Evolutionary conservation across 2,888 invertebrate genomes (phyloP), one percentile per base, ranked within the genome.

Genomic region (Odontothrips loti): DNA sequence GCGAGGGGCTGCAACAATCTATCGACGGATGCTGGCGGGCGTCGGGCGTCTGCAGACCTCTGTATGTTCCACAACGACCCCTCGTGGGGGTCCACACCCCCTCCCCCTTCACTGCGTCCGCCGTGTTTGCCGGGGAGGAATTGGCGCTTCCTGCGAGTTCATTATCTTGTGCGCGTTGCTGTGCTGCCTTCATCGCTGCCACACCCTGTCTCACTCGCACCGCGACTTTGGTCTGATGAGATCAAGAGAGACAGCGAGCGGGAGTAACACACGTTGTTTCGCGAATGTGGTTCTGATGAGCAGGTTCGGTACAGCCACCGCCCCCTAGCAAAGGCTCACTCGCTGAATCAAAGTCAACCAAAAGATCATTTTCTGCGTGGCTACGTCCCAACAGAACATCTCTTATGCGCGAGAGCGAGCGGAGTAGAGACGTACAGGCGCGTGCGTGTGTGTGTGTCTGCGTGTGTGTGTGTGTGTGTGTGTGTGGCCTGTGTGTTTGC

Each of bases 361-460:
- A 27, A 75, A 75, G 68, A 75, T 75, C 68, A 75, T 75, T 75
- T 75, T 75, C 68, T 75, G 68, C 68, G 68, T 75, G 68, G 68
- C 68, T 75, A 27, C 68, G 68, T 75, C 68, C 12, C 23, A 27
- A 27, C 68, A 75, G 68, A 27, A 8, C 27, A 75, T 23, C 68
- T 23, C 27, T 23, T 27, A 8, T 27, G 68, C 12, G 27, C 12
- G 27, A 75, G 27, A 75, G 68, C 4, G 23, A 68, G 68, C n/a
- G 68, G 9, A 43, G 34, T 6, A 6, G 34, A 43, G 34, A 43
- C 34, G 34, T 6, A 6, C 2, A 6, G 6, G 34, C 34, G 34
- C 6, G 34, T 43, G 34, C 6, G 34, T 43, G 34, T 43, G 34
- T 43, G 34, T 43, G 34, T 43, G 34, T 43, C 3, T 43, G 34